Evolutionary conservation across 2,113 vertebrate species (phyloP).

Genomic region (Leptobrachium leishanense): DNA sequence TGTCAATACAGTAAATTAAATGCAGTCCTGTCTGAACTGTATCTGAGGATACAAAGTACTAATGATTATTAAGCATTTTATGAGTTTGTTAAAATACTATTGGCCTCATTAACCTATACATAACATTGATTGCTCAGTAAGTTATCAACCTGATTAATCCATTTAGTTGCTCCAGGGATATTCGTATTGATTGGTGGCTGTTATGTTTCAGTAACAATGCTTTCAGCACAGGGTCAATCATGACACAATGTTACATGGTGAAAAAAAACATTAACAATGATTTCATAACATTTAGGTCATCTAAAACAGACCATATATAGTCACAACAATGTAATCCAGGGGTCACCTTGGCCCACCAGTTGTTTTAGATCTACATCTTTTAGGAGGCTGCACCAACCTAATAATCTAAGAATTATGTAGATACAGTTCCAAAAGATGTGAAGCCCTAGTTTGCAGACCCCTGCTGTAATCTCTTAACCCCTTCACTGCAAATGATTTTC

Average conservation of each 20-base stretch:
- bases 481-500: no score
- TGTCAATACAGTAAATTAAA: conserved; percentile 28
- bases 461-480: no score
- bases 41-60: conserved; percentile 55
- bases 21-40: conserved; percentile 14
- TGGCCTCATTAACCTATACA: conserved; percentile 53
- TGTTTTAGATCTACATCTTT: no score
- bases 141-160: conserved; percentile 48
- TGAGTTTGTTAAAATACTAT: conserved; percentile 46
- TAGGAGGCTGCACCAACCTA: no score
- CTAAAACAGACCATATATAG: no score
- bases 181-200: conserved; percentile 30
- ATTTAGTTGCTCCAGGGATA: conserved; percentile 52
- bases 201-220: conserved; percentile 32
- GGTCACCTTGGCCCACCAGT: no score
- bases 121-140: conserved; percentile 51
- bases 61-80: conserved; percentile 56
- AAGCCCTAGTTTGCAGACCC: no score
- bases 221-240: conserved; percentile 6
- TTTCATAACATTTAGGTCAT: no score
- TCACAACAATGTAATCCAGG: no score
- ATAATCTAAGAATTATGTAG: no score
- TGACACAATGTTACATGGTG: background rate
- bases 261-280: no score
- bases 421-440: no score